Percentiles rank a stretch among this genome's conserved stretches.
Evolutionary conservation across 2,888 invertebrate species (phyloP).

Genomic region (Salticus scenicus): DNA sequence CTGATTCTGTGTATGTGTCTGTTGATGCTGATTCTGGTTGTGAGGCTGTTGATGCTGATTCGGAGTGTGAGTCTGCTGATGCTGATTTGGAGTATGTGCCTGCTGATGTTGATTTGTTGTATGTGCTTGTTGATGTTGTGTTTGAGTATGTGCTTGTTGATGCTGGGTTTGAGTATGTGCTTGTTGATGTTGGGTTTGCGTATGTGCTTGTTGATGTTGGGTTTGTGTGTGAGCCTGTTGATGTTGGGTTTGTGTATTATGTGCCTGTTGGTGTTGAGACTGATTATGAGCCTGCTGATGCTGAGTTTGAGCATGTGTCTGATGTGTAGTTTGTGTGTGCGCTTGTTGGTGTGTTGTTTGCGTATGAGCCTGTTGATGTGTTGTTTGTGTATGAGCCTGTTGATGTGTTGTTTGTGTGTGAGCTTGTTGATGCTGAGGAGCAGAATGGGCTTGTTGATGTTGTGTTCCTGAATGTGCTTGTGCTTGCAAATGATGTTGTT

Average conservation of each 20-base stretch:
- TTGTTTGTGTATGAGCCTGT: slow-evolving; percentile 61
- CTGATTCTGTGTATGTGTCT: slow-evolving; percentile 48
- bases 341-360: slow-evolving; percentile 62
- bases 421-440: slow-evolving; percentile 64
- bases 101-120: slow-evolving; percentile 21
- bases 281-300: slow-evolving; percentile 47
- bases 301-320: slow-evolving; percentile 44
- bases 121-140: slow-evolving; percentile 24
- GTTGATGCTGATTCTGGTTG: slow-evolving; percentile 50
- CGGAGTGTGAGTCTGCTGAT: slow-evolving; percentile 35
- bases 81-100: slow-evolving; percentile 27
- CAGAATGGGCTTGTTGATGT: slow-evolving; percentile 53
- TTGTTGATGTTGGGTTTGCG: slow-evolving; percentile 1
- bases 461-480: slow-evolving; percentile 39
- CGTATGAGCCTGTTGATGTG: slow-evolving; percentile 49
- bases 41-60: not conserved
- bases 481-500: slow-evolving; percentile 64
- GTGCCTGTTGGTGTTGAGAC: slow-evolving; percentile 26
- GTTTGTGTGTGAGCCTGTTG: slow-evolving; percentile 44
- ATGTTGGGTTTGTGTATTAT: slow-evolving; percentile 36
- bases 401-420: slow-evolving; percentile 57
- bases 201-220: slow-evolving; percentile 41
- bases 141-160: slow-evolving; percentile 56
- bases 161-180: slow-evolving; percentile 43
- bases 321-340: slow-evolving; percentile 54